Evolutionary conservation across 2,797 vertebrate species (phyloP), one percentile per base, ranked within the genome.

Genomic region (Gephyroberyx darwinii): DNA sequence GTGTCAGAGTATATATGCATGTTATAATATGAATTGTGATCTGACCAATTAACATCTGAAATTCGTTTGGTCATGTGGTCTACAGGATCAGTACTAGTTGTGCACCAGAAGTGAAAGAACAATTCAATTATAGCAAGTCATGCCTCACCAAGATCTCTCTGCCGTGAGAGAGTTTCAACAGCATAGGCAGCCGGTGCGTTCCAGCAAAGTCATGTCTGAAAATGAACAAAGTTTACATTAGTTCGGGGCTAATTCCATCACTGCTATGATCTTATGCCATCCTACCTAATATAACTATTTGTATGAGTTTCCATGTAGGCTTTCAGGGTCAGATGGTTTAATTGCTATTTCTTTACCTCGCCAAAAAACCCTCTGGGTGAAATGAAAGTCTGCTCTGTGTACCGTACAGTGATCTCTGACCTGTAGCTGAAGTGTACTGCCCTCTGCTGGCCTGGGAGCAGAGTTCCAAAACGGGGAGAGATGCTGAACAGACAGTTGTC

Each of bases 141-240:
- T 26, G 68, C 74, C 96, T 94, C 91, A 99, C 98, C 96, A 96
- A 86, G 82, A 98, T 94, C 91, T 98, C 96, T 87, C 93, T 95
- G 72, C 96, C 96, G 26, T 95, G 86, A 52, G 95, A 96, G 73
- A 97, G 86, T 90, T 97, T 98, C 82, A 98, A 90, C 39, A 98
- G 85, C n/a, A 98, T 94, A 1, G 96, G 96, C 56, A 98, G 92
- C 1, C 78, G 90, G 83, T 97, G 88, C 0, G 86, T 94, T 71
- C 95, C 96, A 14, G 78, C 9, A 52, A 95, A 94, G 58, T 94
- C 71, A 80, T 98, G 96, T 64, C 98, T 99, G 83, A 56, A 59
- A 78, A 74, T 26, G 26, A 20, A 80, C 45, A 81, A 30, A 3
- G 1, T 43, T 65, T 8, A 31, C 1, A 70, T 56, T 45, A 51